Percentiles rank a stretch among this genome's conserved stretches.
Conservation (phyloP, 2,113 vertebrate genomes). For the Miniopterus natalensis region DNA sequence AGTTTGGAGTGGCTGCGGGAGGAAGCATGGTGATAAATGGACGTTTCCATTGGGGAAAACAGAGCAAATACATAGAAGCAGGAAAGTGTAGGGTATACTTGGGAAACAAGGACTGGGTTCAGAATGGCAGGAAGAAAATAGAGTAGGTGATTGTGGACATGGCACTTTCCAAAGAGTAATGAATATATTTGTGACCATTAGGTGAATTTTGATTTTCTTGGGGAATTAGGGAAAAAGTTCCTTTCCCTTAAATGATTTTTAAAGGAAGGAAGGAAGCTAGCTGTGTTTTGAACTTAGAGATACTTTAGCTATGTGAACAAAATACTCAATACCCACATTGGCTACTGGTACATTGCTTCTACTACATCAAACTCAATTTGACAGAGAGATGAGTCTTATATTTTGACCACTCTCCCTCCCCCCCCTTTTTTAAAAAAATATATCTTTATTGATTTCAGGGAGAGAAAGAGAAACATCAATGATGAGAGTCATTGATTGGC, state of each 20-base stretch:
- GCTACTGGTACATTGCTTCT: neutral
- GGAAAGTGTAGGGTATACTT: neutral
- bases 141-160: neutral
- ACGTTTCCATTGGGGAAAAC: neutral
- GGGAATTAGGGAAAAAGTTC: neutral
- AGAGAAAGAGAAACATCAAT: too few relatives aligned
- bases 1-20: neutral
- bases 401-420: neutral
- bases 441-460: too few relatives aligned
- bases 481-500: too few relatives aligned
- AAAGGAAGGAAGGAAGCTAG: neutral
- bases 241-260: slow-evolving; percentile 17
- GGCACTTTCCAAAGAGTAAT: slow-evolving; percentile 18
- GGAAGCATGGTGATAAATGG: neutral
- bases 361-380: neutral
- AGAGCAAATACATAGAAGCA: neutral
- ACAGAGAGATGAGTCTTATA: neutral
- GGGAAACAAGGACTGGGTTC: neutral
- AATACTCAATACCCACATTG: neutral
- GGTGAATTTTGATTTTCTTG: neutral
- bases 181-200: neutral
- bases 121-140: neutral
- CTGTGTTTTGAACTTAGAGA: neutral
- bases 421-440: too few relatives aligned
- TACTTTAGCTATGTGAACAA: neutral